A percentile compares a stretch with the other conserved stretches of the same genome.
These are phyloP conservation scores for Iguana delicatissima DNA, from an alignment of 2,797 vertebrate species.

Conservation along the genomic window DNA sequence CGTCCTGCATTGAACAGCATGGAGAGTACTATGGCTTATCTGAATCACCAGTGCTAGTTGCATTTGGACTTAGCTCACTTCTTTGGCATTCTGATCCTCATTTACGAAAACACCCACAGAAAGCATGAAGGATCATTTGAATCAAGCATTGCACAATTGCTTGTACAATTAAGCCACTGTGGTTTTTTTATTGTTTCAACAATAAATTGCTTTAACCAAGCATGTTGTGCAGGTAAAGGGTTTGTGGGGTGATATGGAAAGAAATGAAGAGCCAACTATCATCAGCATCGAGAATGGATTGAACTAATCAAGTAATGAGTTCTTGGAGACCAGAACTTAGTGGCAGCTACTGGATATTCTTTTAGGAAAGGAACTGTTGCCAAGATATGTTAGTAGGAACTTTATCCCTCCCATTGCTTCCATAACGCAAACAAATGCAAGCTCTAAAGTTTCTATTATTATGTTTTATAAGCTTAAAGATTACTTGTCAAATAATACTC, in stretches of 20 bases:
- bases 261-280: not conserved
- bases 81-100: not conserved
- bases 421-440: slow-evolving; percentile 7
- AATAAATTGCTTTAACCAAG: not conserved
- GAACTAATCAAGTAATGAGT: not conserved
- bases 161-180: not conserved
- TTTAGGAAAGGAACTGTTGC: not conserved
- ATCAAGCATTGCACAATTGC: not conserved
- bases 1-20: not conserved
- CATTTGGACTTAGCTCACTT: not conserved
- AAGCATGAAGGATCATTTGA: not conserved
- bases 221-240: not conserved
- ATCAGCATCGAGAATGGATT: not conserved
- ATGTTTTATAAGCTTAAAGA: not conserved
- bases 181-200: not conserved
- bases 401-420: not conserved
- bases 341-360: not conserved
- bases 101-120: not conserved
- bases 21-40: not conserved
- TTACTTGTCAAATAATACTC: not conserved
- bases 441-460: not conserved
- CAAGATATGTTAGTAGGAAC: not conserved
- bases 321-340: not conserved
- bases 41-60: not conserved
- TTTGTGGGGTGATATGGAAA: not conserved